Conservation (phyloP, 1,140 invertebrate genomes). For the Helicoverpa zea region DNA sequence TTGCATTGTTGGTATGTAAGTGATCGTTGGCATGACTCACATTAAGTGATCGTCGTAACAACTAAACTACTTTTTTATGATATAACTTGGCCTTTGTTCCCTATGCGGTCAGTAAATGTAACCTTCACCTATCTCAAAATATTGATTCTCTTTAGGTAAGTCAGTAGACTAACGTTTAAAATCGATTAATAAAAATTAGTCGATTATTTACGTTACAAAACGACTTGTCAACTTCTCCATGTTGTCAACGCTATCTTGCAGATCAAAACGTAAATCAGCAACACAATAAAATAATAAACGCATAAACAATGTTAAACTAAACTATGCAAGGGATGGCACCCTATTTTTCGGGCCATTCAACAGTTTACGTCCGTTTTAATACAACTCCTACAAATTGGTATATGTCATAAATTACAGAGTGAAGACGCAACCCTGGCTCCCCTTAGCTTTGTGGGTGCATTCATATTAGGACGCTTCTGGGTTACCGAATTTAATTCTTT, state of each 20-base stretch:
- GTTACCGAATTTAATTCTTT: not conserved
- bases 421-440: slow-evolving; percentile 68
- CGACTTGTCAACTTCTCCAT: not conserved
- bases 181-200: too few species aligned
- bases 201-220: too few species aligned
- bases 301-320: slow-evolving; percentile 56
- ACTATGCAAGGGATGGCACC: slow-evolving; percentile 65
- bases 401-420: slow-evolving; percentile 76
- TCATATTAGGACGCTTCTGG: not conserved
- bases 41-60: too few species aligned
- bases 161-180: too few species aligned
- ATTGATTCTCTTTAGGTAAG: too few species aligned
- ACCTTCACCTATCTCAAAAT: too few species aligned
- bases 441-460: slow-evolving; percentile 48
- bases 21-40: not conserved
- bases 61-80: too few species aligned
- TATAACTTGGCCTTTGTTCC: too few species aligned
- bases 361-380: slow-evolving; percentile 79
- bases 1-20: not conserved
- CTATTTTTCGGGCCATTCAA: slow-evolving; percentile 80
- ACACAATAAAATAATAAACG: slow-evolving; percentile 48
- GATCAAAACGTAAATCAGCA: slow-evolving; percentile 32
- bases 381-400: slow-evolving; percentile 79
- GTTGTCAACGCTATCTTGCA: not conserved
- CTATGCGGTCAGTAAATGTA: too few species aligned